Evolutionary conservation across 2,797 vertebrate species (phyloP), one percentile per base, ranked within the genome.

Genomic region (Setipinna tenuifilis): DNA sequence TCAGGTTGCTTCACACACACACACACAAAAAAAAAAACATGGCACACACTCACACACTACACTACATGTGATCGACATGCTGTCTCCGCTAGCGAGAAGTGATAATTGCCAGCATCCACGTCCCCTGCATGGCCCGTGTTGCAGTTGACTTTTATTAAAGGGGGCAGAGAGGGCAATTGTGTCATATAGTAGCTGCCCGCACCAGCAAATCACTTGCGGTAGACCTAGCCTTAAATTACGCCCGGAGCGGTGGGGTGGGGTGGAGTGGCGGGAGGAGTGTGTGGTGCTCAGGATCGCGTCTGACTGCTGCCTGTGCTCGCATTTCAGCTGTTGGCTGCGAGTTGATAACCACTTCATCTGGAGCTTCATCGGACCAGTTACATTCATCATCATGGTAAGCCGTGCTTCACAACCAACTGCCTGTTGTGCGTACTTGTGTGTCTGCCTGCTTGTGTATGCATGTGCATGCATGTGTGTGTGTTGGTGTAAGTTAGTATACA

Each of bases 301-400:
- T 78, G 71, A 78, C 71, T 78, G 71, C 35, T 78, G 71, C 17
- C 28, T 75, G 28, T 78, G 31, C 71, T 78, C 7, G 16, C 19
- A 85, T 88, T 87, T 28, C 87, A 91, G 90, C 50, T 91, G 90
- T 93, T 99, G 98, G 98, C 95, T 99, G 90, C 97, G 96, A 17
- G 97, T 97, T 91, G 98, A 99, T 94, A 99, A 98, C 93, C 97
- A 99, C 94, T 99, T 99, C 94, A 98, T 99, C 93, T 99, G 98
- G 98, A 99, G 98, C 93, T 99, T 99, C 93, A 98, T 99, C 83
- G 98, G 98, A 87, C 98, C 98, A 0, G 98, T 99, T 84, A 96
- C 96, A 75, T 95, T 99, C 91, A 96, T 99, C 91, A 98, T 99
- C 90, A 92, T 96, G 97, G 98, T 99, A 96, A 98, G 97, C 91